Evolutionary conservation across 2,113 vertebrate genomes (phyloP), one percentile per base, ranked within the genome.

Genomic region (Corydoras maculifer): DNA sequence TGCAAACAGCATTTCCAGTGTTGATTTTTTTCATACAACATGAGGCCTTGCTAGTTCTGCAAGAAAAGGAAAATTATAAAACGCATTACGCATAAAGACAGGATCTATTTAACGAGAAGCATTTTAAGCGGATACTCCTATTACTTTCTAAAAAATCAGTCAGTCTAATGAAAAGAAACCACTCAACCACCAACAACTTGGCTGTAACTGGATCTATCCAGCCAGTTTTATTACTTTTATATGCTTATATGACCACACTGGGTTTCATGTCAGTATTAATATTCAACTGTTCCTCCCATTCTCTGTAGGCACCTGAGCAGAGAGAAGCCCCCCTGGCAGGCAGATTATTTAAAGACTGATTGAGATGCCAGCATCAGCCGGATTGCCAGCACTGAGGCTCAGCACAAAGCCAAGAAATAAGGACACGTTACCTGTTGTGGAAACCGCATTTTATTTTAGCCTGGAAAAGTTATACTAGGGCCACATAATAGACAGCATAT

Each of bases 261-360:
- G 30, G 57, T 15, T 70, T 70, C 50, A 65, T 60, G 65, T 49
- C 43, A 43, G 49, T 61, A 61, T 73, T 79, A 77, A 73, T 75
- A 79, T 69, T 77, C 51, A 13, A n/a, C 65, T 61, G n/a, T 58
- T 67, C 78, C 70, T 58, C 62, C 59, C 15, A 43, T 0, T 62
- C 72, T 60, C 49, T 18, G 18, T 11, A 11, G 76, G 78, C 78
- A 82, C 81, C 80, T 73, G 73, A 77, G 78, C 51, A 70, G 68
- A 62, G 14, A 63, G 80, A 50, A 63, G 81, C 58, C 62, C 76
- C 83, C 79, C 77, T 81, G 80, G 84, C 76, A 84, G 84, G 85
- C 82, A 86, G 86, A 89, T 90, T 90, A 91, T 88, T 88, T 88
- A 88, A 89, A 91, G 89, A 88, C 85, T 88, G 88, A 89, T 88